Conservation (phyloP, 2,888 invertebrate genomes). For the Ophion ellenae region DNA sequence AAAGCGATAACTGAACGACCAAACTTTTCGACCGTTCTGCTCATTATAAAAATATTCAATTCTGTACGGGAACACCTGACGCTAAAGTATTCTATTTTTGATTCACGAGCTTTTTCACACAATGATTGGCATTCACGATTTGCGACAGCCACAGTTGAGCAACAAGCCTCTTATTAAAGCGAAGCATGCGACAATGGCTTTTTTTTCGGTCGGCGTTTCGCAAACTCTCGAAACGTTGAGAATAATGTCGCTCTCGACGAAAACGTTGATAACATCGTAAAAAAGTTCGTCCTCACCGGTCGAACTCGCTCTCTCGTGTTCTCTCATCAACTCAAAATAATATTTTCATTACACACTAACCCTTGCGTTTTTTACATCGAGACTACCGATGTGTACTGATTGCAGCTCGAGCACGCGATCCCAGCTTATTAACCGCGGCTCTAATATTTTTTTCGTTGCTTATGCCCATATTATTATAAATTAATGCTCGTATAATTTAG, state of each 20-base stretch:
- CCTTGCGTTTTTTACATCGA: constrained; percentile 22
- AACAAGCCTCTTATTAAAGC: background rate
- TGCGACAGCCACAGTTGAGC: background rate
- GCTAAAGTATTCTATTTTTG: background rate
- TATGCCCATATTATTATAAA: constrained; percentile 10
- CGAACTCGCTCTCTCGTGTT: constrained; percentile 5
- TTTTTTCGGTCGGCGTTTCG: constrained; percentile 1
- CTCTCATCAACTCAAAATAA: constrained; percentile 15
- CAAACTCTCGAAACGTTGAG: background rate
- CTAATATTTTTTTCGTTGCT: background rate
- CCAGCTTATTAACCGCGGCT: background rate
- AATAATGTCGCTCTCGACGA: constrained; percentile 22
- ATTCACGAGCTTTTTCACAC: background rate
- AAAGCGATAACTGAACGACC: background rate
- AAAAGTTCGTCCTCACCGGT: background rate
- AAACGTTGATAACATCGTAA: constrained; percentile 30
- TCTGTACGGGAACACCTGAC: background rate
- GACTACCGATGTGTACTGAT: constrained; percentile 23
- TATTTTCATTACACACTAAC: constrained; percentile 43
- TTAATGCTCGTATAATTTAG: background rate
- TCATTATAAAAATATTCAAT: background rate
- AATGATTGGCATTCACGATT: background rate
- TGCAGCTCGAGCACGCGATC: constrained; percentile 36
- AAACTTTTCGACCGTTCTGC: background rate
- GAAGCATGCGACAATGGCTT: background rate